Evolutionary conservation across 1,140 invertebrate genomes (phyloP).

Genomic region (Diachasma alloeum): DNA sequence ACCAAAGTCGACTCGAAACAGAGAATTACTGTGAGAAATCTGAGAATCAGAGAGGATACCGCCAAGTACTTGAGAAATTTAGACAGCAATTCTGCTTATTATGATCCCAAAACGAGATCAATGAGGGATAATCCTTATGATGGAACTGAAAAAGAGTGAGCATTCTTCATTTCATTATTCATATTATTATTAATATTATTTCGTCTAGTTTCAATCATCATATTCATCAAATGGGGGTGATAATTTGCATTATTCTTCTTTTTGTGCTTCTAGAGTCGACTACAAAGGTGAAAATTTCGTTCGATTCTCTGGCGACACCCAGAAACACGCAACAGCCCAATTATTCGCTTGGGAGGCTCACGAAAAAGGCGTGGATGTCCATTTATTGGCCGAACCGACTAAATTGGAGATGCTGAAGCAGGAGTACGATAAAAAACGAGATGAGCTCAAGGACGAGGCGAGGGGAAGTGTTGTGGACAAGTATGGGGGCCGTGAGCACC

Average conservation of each 20-base stretch:
- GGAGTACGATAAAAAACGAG: conserved; percentile 90
- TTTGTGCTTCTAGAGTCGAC: conserved; percentile 70
- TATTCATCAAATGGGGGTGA: background rate
- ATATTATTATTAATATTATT: too few species aligned
- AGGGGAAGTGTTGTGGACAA: conserved; percentile 79
- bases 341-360: conserved; percentile 98
- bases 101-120: conserved; percentile 97
- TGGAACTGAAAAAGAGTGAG: conserved; percentile 73
- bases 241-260: conserved; percentile 14
- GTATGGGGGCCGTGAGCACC: conserved; percentile 93
- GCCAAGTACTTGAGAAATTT: conserved; percentile 98
- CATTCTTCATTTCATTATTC: too few species aligned
- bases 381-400: conserved; percentile 96
- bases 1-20: conserved; percentile 99
- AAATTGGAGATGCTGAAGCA: conserved; percentile 92
- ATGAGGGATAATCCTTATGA: conserved; percentile 98
- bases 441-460: conserved; percentile 81
- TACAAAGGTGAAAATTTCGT: conserved; percentile 98
- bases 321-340: conserved; percentile 88
- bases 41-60: conserved; percentile 98
- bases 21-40: conserved; percentile 96
- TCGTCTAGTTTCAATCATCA: too few species aligned
- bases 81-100: conserved; percentile 97
- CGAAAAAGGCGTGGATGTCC: conserved; percentile 93
- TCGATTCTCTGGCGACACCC: conserved; percentile 92